phyloP scores from a whole-genome alignment of 2,113 vertebrate genomes.

The Eublepharis macularius region DNA sequence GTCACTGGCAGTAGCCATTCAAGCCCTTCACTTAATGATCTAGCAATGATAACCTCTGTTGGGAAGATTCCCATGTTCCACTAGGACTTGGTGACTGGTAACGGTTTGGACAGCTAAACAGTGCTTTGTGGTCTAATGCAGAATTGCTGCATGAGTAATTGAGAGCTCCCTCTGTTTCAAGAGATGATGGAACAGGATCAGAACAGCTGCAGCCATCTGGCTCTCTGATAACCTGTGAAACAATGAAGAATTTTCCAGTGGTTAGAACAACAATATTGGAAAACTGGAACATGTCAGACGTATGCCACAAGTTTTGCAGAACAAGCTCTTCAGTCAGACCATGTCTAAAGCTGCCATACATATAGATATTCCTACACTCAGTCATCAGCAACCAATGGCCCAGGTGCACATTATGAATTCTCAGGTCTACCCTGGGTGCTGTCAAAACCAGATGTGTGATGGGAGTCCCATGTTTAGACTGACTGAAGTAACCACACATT shows the following conservation, averaged over 20 bases:
- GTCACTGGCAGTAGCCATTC: background rate
- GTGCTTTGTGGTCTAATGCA: constrained; percentile 8
- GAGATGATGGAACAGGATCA: constrained; percentile 32
- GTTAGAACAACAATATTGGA: background rate
- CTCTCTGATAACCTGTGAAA: constrained; percentile 60
- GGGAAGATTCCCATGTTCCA: constrained; percentile 23
- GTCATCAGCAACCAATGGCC: background rate
- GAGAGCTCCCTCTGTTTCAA: constrained; percentile 30
- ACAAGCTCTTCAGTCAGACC: background rate
- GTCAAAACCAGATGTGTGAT: too few relatives aligned
- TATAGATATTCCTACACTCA: too few relatives aligned
- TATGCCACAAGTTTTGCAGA: background rate
- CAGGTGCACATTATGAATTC: too few relatives aligned
- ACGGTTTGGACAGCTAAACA: background rate
- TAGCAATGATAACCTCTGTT: constrained; percentile 54
- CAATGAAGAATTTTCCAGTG: constrained; percentile 28
- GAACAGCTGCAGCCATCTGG: constrained; percentile 48
- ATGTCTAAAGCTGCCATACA: background rate
- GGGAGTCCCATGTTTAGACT: too few relatives aligned
- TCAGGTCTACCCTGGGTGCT: too few relatives aligned
- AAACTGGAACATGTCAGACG: background rate
- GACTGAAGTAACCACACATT: background rate
- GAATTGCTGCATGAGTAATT: background rate
- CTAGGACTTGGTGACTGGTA: constrained; percentile 37
- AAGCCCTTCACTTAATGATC: background rate